These are phyloP conservation scores for Desoria tigrina DNA, from an alignment of 2,888 invertebrate species.

Conservation along the genomic window DNA sequence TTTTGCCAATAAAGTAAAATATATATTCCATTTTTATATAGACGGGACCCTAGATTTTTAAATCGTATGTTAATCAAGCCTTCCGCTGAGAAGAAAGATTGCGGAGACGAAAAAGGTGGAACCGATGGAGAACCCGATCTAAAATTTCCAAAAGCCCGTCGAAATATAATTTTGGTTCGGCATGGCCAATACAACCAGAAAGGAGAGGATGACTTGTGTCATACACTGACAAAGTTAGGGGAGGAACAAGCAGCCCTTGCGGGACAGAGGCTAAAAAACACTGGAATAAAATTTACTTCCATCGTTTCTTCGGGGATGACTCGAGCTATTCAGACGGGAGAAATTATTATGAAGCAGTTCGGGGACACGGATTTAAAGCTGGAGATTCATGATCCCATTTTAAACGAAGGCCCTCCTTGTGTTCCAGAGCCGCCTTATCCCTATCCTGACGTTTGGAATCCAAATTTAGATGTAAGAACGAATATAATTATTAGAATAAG, in stretches of 20 bases:
- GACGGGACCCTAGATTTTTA: background rate
- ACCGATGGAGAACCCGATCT: conserved; percentile 67
- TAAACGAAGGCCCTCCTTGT: conserved; percentile 92
- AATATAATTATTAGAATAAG: no score
- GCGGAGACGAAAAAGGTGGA: background rate
- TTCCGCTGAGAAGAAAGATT: background rate
- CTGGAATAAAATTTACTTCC: conserved; percentile 75
- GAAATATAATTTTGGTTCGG: conserved; percentile 84
- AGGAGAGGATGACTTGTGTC: conserved; percentile 68
- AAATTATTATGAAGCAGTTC: conserved; percentile 74
- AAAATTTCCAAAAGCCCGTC: conserved; percentile 63
- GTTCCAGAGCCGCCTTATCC: conserved; percentile 81
- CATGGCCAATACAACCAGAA: conserved; percentile 90
- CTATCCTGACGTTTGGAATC: conserved; percentile 75
- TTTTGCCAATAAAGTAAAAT: background rate
- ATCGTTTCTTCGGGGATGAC: conserved; percentile 69
- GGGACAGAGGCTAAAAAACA: conserved; percentile 73
- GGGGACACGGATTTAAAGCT: conserved; percentile 15
- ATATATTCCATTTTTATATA: background rate
- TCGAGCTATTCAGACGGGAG: conserved; percentile 87
- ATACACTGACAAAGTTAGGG: conserved; percentile 75
- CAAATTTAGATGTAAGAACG: conserved; percentile 62
- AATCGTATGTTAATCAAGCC: no score
- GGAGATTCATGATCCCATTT: conserved; percentile 67
- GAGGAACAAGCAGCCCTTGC: conserved; percentile 76